Evolutionary conservation across 2,888 invertebrate genomes (phyloP), one percentile per base, ranked within the genome.

Genomic region (Ectropis crepuscularia): DNA sequence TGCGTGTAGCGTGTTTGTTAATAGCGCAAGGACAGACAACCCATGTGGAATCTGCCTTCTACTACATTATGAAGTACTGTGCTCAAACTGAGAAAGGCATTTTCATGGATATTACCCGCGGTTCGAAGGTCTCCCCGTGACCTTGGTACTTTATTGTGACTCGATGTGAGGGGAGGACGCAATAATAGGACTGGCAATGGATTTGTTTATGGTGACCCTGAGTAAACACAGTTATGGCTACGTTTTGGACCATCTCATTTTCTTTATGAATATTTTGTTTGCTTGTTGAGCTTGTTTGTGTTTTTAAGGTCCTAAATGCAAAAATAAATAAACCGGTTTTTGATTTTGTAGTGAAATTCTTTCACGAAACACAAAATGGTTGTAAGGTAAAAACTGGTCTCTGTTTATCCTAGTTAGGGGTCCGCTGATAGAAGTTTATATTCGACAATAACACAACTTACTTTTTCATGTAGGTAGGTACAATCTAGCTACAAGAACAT

Each of bases 31-130:
- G 79, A 77, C 74, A 76, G 69, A 63, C 64, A 42, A 67, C 67
- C 59, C 50, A 57, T 57, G 46, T 62, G 77, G 76, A 77, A 77
- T 80, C 68, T 68, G 68, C 69, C 74, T 65, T 28, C 70, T 38
- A 50, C 69, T 74, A 77, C 76, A 73, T 77, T 78, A 80, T 81
- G 79, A 82, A 82, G 57, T 81, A 79, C 76, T 67, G 69, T 69
- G 55, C 36, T 51, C 58, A 49, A 63, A 73, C 72, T 71, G 71
- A 62, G 53, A 55, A 60, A 74, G 78, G 78, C 74, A 82, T 83
- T 77, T 78, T 80, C 75, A 79, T 81, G 72, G 76, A 78, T 74
- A 65, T 71, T 74, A 67, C 61, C 54, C 68, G 63, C 49, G 70
- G 66, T 38, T 60, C 65, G 70, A 77, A 80, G 78, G 79, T 61